Conservation (phyloP, 2,797 vertebrate genomes). For the Octomys mimax region DNA sequence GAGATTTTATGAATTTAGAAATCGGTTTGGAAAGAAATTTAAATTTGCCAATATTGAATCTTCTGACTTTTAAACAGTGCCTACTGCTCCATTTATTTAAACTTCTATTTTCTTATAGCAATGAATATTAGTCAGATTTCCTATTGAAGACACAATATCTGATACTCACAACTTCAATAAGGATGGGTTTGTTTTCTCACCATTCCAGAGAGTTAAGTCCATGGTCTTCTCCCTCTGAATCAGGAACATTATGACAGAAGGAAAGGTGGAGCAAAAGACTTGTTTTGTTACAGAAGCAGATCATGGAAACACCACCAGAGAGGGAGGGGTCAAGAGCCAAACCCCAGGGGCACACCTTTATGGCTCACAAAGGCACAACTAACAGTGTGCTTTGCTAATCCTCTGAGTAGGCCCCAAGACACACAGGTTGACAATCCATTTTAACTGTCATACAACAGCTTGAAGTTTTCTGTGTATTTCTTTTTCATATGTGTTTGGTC, state of each 20-base stretch:
- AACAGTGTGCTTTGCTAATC: not conserved
- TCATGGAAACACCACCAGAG: not conserved
- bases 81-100: not conserved
- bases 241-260: not conserved
- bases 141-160: not conserved
- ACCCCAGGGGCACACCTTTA: not conserved
- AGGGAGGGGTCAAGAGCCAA: not conserved
- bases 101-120: not conserved
- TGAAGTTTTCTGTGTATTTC: not conserved
- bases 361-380: not conserved
- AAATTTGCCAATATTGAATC: not conserved
- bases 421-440: not conserved
- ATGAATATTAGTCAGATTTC: not conserved
- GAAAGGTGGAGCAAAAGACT: not conserved
- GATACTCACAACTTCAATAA: not conserved
- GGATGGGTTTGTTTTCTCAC: not conserved
- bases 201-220: not conserved
- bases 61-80: not conserved
- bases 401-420: not conserved
- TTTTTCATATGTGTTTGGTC: not conserved
- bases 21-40: not conserved
- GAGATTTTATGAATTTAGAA: not conserved
- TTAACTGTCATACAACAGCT: not conserved
- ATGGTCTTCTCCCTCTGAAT: not conserved
- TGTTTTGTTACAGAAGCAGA: not conserved